Percentiles rank a stretch among this genome's conserved stretches.
Evolutionary conservation across 2,888 invertebrate species (phyloP).

Genomic region (Dolichopus griseipennis): DNA sequence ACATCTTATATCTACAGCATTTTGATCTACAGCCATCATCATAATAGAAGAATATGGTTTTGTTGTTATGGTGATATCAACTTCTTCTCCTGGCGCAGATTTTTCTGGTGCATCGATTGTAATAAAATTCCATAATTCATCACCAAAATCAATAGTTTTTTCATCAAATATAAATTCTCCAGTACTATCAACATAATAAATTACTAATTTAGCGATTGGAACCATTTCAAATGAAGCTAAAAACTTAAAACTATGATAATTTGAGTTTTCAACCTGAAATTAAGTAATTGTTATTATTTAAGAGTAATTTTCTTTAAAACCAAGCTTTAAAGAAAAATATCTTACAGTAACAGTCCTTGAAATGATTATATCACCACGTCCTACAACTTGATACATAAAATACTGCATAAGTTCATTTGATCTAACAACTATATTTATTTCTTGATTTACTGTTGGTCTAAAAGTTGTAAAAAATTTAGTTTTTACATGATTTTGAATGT

Average conservation of each 20-base stretch:
- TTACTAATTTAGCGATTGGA: conserved; percentile 73
- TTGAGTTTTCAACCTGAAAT: conserved; percentile 34
- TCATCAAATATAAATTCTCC: conserved; percentile 82
- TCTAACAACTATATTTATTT: conserved; percentile 65
- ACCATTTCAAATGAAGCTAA: conserved; percentile 71
- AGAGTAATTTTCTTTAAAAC: not conserved
- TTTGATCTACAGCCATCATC: conserved; percentile 81
- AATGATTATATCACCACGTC: conserved; percentile 74
- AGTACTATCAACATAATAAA: conserved; percentile 61
- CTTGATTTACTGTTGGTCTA: conserved; percentile 56
- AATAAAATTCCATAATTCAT: conserved; percentile 71
- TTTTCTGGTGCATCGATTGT: conserved; percentile 55
- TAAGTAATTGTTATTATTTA: too few relatives aligned
- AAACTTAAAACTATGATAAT: conserved; percentile 46
- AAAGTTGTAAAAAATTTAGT: conserved; percentile 32
- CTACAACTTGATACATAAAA: conserved; percentile 70
- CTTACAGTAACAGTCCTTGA: conserved; percentile 63
- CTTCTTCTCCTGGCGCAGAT: conserved; percentile 67
- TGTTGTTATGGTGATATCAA: conserved; percentile 70
- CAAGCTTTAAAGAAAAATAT: conserved; percentile 2
- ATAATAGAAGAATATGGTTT: conserved; percentile 83
- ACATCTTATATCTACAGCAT: conserved; percentile 58
- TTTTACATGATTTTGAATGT: not conserved
- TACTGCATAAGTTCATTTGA: conserved; percentile 70
- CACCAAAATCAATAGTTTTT: conserved; percentile 70